Evolutionary conservation across 2,888 invertebrate species (phyloP).

Genomic region (Nomada goodeniana): DNA sequence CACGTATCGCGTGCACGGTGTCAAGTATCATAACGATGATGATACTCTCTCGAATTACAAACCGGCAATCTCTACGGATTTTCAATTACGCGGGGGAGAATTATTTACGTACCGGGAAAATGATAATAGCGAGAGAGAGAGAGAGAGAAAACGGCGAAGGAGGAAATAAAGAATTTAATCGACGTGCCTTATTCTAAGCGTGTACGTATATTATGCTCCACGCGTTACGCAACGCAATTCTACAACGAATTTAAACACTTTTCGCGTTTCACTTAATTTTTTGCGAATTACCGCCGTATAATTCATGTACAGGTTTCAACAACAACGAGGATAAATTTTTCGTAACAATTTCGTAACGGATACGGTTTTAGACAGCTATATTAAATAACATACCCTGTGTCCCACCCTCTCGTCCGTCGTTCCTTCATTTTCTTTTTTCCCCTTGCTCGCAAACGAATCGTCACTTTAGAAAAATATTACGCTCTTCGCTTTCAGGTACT

Average conservation of each 20-base stretch:
- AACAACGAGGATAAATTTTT: slow-evolving; percentile 5
- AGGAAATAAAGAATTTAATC: no score
- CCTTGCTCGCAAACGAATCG: not conserved
- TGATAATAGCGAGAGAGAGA: not conserved
- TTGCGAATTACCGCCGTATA: no score
- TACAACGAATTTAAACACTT: no score
- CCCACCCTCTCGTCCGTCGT: not conserved
- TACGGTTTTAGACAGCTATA: slow-evolving; percentile 1
- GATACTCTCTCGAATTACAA: slow-evolving; percentile 33
- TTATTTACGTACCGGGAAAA: no score
- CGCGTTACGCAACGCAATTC: no score
- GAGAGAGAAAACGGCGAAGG: not conserved
- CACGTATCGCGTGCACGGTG: slow-evolving; percentile 27
- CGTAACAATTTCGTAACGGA: slow-evolving; percentile 14
- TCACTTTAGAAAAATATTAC: slow-evolving; percentile 33
- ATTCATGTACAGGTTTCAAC: not conserved
- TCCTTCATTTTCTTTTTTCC: not conserved
- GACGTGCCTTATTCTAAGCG: not conserved
- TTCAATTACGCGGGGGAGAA: not conserved
- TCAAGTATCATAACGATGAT: slow-evolving; percentile 25
- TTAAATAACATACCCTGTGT: not conserved
- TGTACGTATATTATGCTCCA: no score
- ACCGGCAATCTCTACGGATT: not conserved
- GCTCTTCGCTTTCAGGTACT: slow-evolving; percentile 17
- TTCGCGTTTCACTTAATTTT: not conserved